phyloP scores from a whole-genome alignment of 2,113 vertebrate species.

The Corvus moneduloides region DNA sequence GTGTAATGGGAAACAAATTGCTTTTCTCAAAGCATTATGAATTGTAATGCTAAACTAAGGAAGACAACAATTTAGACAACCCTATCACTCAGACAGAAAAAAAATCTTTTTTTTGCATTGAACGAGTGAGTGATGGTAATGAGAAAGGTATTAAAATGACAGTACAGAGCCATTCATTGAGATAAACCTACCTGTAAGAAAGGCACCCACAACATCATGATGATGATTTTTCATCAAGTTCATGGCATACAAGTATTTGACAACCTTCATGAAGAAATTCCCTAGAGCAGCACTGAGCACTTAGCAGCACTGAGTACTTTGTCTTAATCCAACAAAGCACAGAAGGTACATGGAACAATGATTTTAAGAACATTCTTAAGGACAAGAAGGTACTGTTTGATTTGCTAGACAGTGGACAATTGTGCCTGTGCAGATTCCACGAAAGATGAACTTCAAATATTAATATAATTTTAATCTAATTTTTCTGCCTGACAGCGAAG shows the following conservation, averaged over 20 bases:
- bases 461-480: background rate
- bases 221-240: conserved; percentile 1
- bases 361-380: background rate
- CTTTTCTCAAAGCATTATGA: background rate
- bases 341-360: background rate
- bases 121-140: conserved; percentile 21
- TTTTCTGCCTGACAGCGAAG: background rate
- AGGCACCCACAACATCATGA: background rate
- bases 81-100: background rate
- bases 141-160: conserved; percentile 24
- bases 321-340: conserved; percentile 2
- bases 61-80: conserved; percentile 7
- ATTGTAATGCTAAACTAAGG: background rate
- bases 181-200: conserved; percentile 38
- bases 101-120: background rate
- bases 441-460: background rate
- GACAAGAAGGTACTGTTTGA: background rate
- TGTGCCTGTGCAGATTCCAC: background rate
- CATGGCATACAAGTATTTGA: background rate
- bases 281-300: background rate
- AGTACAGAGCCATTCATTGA: conserved; percentile 24
- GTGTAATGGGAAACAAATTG: background rate
- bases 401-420: background rate
- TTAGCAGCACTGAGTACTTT: background rate
- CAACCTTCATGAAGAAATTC: conserved; percentile 23